Evolutionary conservation across 2,888 invertebrate genomes (phyloP).

Genomic region (Aspidiotus destructor): DNA sequence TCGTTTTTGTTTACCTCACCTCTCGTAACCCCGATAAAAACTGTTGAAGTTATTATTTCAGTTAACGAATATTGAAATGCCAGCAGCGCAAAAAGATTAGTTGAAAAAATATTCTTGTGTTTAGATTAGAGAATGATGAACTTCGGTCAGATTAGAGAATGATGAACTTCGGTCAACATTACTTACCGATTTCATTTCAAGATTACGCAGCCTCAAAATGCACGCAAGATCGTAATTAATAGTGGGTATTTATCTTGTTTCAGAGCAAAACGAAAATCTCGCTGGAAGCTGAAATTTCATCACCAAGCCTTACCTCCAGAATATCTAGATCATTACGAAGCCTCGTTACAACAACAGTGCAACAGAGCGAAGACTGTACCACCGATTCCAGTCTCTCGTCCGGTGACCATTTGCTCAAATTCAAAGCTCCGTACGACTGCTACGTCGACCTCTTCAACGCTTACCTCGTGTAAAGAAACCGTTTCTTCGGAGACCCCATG

Average conservation of each 20-base stretch:
- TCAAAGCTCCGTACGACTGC: neutral
- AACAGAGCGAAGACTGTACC: neutral
- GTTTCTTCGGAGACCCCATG: neutral
- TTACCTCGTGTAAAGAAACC: neutral
- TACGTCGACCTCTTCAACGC: neutral
- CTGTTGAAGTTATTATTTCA: too few species aligned
- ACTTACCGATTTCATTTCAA: too few species aligned
- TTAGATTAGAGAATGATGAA: too few species aligned
- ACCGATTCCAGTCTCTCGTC: slow-evolving; percentile 40
- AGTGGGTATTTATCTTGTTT: slow-evolving; percentile 14
- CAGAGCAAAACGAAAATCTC: slow-evolving; percentile 51
- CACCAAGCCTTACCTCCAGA: slow-evolving; percentile 70
- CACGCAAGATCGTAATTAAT: too few species aligned
- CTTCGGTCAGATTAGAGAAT: too few species aligned
- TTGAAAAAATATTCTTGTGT: too few species aligned
- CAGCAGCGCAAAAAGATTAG: too few species aligned
- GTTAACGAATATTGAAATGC: too few species aligned
- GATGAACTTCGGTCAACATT: too few species aligned
- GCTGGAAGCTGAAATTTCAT: slow-evolving; percentile 68
- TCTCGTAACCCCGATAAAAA: too few species aligned
- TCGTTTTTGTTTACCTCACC: too few species aligned
- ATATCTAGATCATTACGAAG: slow-evolving; percentile 69
- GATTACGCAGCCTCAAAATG: too few species aligned
- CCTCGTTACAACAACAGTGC: slow-evolving; percentile 45
- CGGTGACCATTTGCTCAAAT: slow-evolving; percentile 43